Percentiles rank a stretch among this genome's conserved stretches.
phyloP scores from a whole-genome alignment of 2,113 vertebrate species.

The Austrofundulus limnaeus region DNA sequence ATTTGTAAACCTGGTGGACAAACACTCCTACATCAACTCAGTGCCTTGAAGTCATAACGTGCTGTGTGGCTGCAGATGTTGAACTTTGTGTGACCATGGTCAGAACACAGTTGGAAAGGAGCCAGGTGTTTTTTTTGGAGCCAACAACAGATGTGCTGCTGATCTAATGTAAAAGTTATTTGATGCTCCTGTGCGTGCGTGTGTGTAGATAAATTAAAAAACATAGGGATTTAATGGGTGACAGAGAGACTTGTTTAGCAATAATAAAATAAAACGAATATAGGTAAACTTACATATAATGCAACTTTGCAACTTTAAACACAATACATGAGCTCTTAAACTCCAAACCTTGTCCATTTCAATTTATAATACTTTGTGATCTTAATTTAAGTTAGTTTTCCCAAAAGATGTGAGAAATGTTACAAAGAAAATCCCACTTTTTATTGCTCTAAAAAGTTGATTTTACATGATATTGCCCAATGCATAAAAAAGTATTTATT shows the following conservation, averaged over 20 bases:
- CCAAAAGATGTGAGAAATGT: too few relatives aligned
- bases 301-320: not conserved
- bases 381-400: too few relatives aligned
- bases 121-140: slow-evolving; percentile 16
- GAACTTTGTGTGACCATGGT: slow-evolving; percentile 7
- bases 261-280: not conserved
- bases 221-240: not conserved
- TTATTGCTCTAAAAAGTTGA: too few relatives aligned
- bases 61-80: slow-evolving; percentile 22
- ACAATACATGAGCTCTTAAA: not conserved
- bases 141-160: slow-evolving; percentile 20
- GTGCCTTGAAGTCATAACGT: slow-evolving; percentile 10
- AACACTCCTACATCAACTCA: slow-evolving; percentile 39
- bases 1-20: slow-evolving; percentile 55
- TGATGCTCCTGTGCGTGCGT: slow-evolving; percentile 2
- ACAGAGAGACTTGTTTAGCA: not conserved
- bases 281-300: too few relatives aligned
- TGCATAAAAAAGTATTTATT: too few relatives aligned
- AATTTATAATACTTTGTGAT: too few relatives aligned
- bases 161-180: slow-evolving; percentile 11
- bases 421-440: too few relatives aligned
- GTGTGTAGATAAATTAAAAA: not conserved
- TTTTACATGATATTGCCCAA: too few relatives aligned
- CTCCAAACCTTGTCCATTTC: too few relatives aligned
- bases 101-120: slow-evolving; percentile 19